Evolutionary conservation across 2,113 vertebrate species (phyloP).

Genomic region (Meles meles): DNA sequence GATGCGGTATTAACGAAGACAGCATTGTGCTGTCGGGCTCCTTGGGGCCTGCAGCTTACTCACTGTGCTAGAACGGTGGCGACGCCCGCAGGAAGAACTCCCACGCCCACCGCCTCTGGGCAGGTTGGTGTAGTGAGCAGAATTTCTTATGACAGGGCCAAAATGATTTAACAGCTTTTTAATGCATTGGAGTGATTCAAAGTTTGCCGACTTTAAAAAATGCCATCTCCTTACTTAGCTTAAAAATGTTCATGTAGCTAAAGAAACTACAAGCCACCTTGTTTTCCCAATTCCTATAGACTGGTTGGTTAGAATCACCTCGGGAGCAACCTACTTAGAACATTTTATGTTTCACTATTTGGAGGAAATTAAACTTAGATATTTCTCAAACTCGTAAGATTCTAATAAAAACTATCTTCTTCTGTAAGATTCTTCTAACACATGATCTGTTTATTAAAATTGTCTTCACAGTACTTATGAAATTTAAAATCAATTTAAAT

Average conservation of each 20-base stretch:
- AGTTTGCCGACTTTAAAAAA: not conserved
- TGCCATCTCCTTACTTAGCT: not conserved
- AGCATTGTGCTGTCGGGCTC: not conserved
- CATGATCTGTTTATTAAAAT: not conserved
- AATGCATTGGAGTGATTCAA: not conserved
- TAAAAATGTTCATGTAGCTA: not conserved
- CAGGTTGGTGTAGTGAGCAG: not conserved
- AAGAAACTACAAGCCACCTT: not conserved
- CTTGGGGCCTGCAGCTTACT: not conserved
- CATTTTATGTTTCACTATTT: not conserved
- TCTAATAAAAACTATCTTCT: not conserved
- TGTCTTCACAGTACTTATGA: not conserved
- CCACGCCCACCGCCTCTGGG: not conserved
- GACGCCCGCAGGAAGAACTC: not conserved
- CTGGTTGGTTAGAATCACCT: not conserved
- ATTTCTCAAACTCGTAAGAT: not conserved
- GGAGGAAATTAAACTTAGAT: not conserved
- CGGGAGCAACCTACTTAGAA: not conserved
- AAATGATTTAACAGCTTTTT: not conserved
- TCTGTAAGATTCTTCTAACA: not conserved
- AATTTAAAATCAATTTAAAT: conserved; percentile 3
- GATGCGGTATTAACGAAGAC: not conserved
- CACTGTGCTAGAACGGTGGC: not conserved
- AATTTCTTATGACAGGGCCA: not conserved
- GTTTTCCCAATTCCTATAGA: not conserved